Evolutionary conservation across 1,140 invertebrate species (phyloP).

Genomic region (Trichonephila inaurata): DNA sequence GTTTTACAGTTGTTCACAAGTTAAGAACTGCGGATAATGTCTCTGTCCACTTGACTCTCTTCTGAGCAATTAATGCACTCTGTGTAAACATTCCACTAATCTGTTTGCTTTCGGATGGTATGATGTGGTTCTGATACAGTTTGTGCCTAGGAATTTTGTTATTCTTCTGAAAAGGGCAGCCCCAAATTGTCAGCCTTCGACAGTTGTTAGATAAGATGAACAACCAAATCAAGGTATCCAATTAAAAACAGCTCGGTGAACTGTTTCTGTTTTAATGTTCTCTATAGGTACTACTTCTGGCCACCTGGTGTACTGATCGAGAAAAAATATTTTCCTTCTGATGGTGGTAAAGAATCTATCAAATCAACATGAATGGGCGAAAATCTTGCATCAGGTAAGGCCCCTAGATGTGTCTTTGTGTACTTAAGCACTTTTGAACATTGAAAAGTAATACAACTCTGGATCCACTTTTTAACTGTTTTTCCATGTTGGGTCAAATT

Average conservation of each 20-base stretch:
- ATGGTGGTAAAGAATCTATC: no score
- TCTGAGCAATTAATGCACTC: not conserved
- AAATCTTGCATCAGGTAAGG: slow-evolving; percentile 19
- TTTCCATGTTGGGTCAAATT: not conserved
- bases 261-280: slow-evolving; percentile 80
- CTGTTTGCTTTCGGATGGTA: not conserved
- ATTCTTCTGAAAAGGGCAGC: not conserved
- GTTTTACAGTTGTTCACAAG: not conserved
- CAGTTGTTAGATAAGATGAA: slow-evolving; percentile 78
- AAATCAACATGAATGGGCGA: no score
- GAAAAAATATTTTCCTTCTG: slow-evolving; percentile 78
- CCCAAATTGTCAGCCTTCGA: slow-evolving; percentile 82
- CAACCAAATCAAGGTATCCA: slow-evolving; percentile 80
- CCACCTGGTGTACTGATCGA: slow-evolving; percentile 81
- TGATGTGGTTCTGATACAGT: no score
- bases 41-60: not conserved
- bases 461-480: not conserved
- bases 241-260: slow-evolving; percentile 78
- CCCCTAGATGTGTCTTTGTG: not conserved
- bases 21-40: not conserved
- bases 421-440: not conserved
- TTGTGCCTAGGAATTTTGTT: no score
- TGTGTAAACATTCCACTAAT: not conserved
- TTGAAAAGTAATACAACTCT: not conserved
- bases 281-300: slow-evolving; percentile 80